A percentile compares a stretch with the other conserved stretches of the same genome.
phyloP scores from a whole-genome alignment of 2,888 invertebrate genomes.

The Saturnia pavonia region DNA sequence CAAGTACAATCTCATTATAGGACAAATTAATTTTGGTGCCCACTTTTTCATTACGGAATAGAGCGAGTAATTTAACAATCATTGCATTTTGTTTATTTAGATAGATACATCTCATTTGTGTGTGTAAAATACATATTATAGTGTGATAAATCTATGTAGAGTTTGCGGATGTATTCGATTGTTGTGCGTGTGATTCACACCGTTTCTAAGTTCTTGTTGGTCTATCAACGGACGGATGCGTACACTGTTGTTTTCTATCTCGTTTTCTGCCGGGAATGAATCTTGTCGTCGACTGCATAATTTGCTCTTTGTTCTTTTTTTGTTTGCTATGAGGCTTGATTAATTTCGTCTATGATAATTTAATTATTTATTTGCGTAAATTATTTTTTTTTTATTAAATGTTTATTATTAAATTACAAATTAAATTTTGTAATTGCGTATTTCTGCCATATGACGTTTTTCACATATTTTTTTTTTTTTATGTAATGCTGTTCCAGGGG shows the following conservation, averaged over 20 bases:
- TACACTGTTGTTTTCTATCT: conserved; percentile 1
- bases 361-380: too few species aligned
- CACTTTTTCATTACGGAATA: too few species aligned
- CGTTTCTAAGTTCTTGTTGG: neutral
- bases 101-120: neutral
- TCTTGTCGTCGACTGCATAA: neutral
- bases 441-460: too few species aligned
- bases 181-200: neutral
- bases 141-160: neutral
- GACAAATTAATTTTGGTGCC: too few species aligned
- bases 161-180: neutral
- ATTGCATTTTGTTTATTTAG: neutral
- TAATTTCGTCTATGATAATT: neutral
- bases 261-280: conserved; percentile 9
- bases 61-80: too few species aligned
- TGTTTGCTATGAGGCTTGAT: neutral
- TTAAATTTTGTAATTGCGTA: too few species aligned
- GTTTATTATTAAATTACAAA: too few species aligned
- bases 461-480: too few species aligned
- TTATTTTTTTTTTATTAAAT: too few species aligned
- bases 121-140: neutral
- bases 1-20: too few species aligned
- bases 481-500: neutral
- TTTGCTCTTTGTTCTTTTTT: neutral
- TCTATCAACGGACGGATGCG: conserved; percentile 4